These are phyloP conservation scores for Mobula birostris DNA, from an alignment of 2,113 vertebrate species.

Conservation along the genomic window DNA sequence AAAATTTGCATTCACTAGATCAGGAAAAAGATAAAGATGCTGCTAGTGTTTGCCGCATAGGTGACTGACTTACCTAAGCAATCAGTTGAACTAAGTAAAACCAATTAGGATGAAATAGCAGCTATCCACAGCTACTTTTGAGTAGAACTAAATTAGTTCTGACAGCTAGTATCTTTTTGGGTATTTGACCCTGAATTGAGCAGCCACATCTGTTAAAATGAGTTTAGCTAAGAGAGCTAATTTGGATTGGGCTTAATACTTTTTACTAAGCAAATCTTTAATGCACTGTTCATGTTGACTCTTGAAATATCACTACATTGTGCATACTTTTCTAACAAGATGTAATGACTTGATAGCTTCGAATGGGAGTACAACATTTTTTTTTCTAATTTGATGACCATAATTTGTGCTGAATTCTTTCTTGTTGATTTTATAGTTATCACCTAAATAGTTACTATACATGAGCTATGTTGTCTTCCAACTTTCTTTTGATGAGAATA, in stretches of 20 bases:
- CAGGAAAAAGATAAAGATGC: neutral
- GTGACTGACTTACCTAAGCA: neutral
- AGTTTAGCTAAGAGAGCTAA: neutral
- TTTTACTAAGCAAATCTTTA: neutral
- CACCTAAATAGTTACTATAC: neutral
- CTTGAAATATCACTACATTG: neutral
- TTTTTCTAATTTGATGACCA: no score
- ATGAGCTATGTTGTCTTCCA: neutral
- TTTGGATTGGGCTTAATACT: neutral
- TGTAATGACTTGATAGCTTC: neutral
- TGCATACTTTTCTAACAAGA: neutral
- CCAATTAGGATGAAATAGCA: slow-evolving; percentile 1
- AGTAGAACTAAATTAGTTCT: slow-evolving; percentile 25
- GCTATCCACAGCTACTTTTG: neutral
- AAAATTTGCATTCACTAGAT: neutral
- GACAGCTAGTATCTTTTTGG: slow-evolving; percentile 27
- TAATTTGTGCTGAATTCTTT: neutral
- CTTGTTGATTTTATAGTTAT: neutral
- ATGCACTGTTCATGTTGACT: neutral
- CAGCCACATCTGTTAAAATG: slow-evolving; percentile 12
- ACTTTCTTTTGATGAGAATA: neutral
- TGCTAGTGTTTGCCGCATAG: neutral
- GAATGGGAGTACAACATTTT: no score
- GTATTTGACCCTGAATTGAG: slow-evolving; percentile 24
- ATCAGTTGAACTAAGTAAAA: neutral